Conservation (phyloP, 2,113 vertebrate genomes). For the Callorhinus ursinus region DNA sequence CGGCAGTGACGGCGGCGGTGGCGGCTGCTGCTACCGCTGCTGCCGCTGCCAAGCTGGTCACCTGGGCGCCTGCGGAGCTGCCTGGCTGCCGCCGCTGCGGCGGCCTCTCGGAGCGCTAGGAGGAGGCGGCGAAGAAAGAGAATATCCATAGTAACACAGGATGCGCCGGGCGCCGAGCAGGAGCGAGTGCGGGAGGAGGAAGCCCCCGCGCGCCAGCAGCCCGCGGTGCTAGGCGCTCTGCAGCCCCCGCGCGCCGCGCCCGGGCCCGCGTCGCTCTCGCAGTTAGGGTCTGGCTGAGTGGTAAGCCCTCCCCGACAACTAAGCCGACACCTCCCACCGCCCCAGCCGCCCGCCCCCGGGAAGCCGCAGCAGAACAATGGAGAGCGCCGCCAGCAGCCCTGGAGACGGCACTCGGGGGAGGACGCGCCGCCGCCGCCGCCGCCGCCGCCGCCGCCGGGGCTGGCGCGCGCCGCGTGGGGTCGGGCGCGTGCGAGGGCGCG, state of each 20-base stretch:
- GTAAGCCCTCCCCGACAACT: constrained; percentile 32
- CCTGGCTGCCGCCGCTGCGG: neutral
- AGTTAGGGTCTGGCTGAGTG: neutral
- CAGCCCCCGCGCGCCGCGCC: constrained; percentile 52
- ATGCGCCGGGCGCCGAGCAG: constrained; percentile 73
- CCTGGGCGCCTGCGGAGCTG: constrained; percentile 65
- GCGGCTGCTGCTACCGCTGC: neutral
- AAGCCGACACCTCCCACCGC: constrained; percentile 32
- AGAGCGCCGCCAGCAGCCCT: constrained; percentile 35
- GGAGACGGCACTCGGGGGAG: constrained; percentile 33
- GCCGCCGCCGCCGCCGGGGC: neutral
- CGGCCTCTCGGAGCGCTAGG: constrained; percentile 68
- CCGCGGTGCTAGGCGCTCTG: constrained; percentile 37
- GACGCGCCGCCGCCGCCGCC: neutral
- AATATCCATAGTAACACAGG: constrained; percentile 87
- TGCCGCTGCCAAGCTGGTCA: constrained; percentile 45
- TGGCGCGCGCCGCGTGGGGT: constrained; percentile 52
- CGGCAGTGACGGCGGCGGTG: neutral
- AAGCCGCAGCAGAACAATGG: constrained; percentile 68
- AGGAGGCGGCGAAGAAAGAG: constrained; percentile 74
- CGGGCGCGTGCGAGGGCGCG: constrained; percentile 51
- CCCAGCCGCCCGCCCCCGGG: constrained; percentile 5
- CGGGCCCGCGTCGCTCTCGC: neutral
- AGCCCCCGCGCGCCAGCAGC: constrained; percentile 50
- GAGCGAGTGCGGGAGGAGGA: constrained; percentile 59